Conservation (phyloP, 2,113 vertebrate species). For the Heliornis fulica region DNA sequence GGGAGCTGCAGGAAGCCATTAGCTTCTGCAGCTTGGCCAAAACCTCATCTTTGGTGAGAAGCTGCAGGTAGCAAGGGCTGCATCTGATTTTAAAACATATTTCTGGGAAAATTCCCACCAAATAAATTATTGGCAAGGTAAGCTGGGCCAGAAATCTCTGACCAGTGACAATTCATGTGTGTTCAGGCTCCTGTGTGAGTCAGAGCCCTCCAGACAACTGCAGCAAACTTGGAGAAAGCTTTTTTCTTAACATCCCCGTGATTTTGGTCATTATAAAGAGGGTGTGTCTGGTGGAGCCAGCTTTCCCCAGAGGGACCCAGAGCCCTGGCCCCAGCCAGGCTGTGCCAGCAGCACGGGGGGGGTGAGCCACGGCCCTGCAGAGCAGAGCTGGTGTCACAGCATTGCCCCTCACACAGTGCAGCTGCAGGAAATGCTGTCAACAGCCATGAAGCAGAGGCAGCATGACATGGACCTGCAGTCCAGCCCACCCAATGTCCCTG, state of each 20-base stretch:
- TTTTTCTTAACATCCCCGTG: not conserved
- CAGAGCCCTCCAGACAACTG: not conserved
- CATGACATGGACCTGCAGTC: rapidly evolving
- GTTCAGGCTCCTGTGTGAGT: not conserved
- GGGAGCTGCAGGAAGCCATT: not conserved
- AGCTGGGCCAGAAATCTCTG: not conserved
- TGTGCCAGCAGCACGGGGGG: rapidly evolving
- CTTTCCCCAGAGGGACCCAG: not conserved
- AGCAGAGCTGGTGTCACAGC: rapidly evolving
- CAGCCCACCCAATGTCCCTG: not conserved
- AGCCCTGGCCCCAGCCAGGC: not conserved
- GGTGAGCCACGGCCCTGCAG: rapidly evolving
- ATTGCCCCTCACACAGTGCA: rapidly evolving
- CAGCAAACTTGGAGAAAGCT: not conserved
- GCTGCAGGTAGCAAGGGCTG: not conserved
- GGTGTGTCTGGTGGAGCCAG: rapidly evolving
- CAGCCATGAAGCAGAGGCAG: not conserved
- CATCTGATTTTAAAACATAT: slow-evolving; percentile 1
- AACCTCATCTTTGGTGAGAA: not conserved
- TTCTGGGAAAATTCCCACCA: slow-evolving; percentile 35
- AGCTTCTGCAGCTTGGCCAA: not conserved
- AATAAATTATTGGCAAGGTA: not conserved
- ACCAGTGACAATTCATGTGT: not conserved
- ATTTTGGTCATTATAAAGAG: not conserved
- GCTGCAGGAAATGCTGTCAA: not conserved